Evolutionary conservation across 2,888 invertebrate genomes (phyloP).

Genomic region (Timema podura): DNA sequence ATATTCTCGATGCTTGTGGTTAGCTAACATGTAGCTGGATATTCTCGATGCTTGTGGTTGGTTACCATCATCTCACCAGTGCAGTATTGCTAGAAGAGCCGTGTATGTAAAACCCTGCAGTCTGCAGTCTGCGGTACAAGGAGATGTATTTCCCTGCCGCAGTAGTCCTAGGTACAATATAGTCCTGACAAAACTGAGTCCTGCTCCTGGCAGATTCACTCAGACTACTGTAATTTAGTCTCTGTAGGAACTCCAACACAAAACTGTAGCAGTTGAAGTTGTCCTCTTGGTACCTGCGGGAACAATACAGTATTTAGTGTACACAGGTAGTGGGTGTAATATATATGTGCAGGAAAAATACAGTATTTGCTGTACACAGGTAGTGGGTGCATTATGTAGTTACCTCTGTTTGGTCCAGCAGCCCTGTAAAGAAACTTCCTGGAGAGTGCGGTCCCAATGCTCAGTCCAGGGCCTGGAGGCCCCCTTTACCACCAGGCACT

Average conservation of each 20-base stretch:
- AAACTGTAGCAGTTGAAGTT: conserved; percentile 83
- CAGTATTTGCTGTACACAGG: too few relatives aligned
- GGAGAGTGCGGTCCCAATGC: conserved; percentile 66
- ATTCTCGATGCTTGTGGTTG: too few relatives aligned
- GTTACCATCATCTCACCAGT: background rate
- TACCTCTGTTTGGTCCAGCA: conserved; percentile 36
- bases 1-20: too few relatives aligned
- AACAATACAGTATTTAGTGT: background rate
- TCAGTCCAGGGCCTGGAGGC: conserved; percentile 62
- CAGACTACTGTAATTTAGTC: conserved; percentile 65
- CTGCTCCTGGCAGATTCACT: conserved; percentile 63
- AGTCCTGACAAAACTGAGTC: conserved; percentile 72
- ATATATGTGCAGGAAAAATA: too few relatives aligned
- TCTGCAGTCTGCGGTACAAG: conserved; percentile 67
- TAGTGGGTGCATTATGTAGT: too few relatives aligned
- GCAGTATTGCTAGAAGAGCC: background rate
- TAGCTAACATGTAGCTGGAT: too few relatives aligned
- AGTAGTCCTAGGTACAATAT: conserved; percentile 75
- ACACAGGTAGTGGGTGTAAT: too few relatives aligned
- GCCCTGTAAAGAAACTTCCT: conserved; percentile 52
- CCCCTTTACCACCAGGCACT: conserved; percentile 46
- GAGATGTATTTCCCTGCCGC: conserved; percentile 82
- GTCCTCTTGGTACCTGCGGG: conserved; percentile 65
- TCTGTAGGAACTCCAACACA: conserved; percentile 72
- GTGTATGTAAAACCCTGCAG: conserved; percentile 48